phyloP scores from a whole-genome alignment of 2,113 vertebrate genomes.

The Hydrochoerus hydrochaeris region DNA sequence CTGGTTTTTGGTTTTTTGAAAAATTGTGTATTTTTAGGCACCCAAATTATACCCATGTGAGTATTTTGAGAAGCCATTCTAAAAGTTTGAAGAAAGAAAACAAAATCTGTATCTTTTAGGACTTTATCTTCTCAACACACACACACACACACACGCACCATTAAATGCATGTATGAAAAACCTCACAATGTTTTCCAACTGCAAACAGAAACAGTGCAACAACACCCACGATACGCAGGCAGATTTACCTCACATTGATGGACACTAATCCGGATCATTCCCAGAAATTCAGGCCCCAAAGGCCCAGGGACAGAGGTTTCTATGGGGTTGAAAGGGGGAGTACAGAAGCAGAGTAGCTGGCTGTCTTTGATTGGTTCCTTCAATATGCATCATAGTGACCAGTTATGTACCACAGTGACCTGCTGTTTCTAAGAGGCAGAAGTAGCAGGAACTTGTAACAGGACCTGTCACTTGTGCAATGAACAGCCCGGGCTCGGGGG shows the following conservation, averaged over 20 bases:
- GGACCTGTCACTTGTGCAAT: neutral
- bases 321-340: neutral
- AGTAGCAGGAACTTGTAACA: no score
- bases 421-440: neutral
- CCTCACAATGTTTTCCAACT: neutral
- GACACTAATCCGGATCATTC: neutral
- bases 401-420: neutral
- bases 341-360: neutral
- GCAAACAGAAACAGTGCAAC: neutral
- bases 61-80: neutral
- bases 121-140: neutral
- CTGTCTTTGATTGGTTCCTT: neutral
- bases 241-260: neutral
- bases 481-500: neutral
- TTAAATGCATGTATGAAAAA: neutral
- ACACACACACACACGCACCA: neutral
- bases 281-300: neutral
- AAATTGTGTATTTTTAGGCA: neutral
- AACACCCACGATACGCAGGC: neutral
- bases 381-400: neutral
- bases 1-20: neutral
- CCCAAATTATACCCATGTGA: neutral
- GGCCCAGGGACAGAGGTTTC: neutral
- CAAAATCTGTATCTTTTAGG: neutral
- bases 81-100: neutral